Percentiles rank a stretch among this genome's conserved stretches.
These are phyloP conservation scores for Dioctria rufipes DNA, from an alignment of 2,888 invertebrate species.

Conservation along the genomic window DNA sequence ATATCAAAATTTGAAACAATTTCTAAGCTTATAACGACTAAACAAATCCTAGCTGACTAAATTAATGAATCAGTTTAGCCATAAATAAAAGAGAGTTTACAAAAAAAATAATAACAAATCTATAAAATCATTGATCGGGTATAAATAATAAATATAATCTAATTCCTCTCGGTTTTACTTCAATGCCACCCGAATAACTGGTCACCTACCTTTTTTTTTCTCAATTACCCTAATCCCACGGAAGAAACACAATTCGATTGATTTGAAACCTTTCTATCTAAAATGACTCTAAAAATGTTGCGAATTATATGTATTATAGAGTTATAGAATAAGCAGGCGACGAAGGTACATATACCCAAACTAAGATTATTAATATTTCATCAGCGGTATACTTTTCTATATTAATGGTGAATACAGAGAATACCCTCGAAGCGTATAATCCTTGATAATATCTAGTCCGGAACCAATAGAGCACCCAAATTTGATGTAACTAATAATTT, in stretches of 20 bases:
- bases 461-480: constrained; percentile 38
- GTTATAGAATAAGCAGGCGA: background rate
- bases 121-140: too few species aligned
- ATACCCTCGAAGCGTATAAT: constrained; percentile 14
- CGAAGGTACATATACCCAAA: too few species aligned
- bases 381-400: background rate
- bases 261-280: constrained; percentile 13
- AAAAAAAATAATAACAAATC: too few species aligned
- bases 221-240: constrained; percentile 35
- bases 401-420: background rate
- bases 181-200: constrained; percentile 27
- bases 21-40: too few species aligned
- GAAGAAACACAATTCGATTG: constrained; percentile 7
- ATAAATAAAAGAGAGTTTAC: too few species aligned
- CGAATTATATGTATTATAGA: background rate
- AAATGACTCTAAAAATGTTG: constrained; percentile 26
- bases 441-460: constrained; percentile 41
- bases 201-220: constrained; percentile 15
- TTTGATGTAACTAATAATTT: constrained; percentile 37
- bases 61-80: too few species aligned
- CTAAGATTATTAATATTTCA: constrained; percentile 2
- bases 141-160: too few species aligned
- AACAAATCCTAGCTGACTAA: too few species aligned
- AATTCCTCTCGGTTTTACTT: background rate
- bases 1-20: too few species aligned